Evolutionary conservation across 2,888 invertebrate genomes (phyloP).

Genomic region (Sesamia inferens): DNA sequence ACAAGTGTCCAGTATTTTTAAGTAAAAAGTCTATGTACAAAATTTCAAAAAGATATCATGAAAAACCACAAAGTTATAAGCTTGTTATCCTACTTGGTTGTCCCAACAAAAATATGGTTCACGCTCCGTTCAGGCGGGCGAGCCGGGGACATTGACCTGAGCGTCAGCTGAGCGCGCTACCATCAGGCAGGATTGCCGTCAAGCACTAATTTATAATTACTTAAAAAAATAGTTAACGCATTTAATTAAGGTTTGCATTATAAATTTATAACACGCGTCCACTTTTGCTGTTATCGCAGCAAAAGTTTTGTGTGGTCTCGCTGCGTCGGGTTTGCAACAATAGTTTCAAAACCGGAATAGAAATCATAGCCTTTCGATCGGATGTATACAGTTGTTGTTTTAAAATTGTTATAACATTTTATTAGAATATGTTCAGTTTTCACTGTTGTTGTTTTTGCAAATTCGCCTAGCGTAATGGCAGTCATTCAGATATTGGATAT

Average conservation of each 20-base stretch:
- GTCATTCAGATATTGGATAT: too few relatives aligned
- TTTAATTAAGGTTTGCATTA: background rate
- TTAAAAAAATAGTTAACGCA: background rate
- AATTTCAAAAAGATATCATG: too few relatives aligned
- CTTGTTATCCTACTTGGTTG: too few relatives aligned
- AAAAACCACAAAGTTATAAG: too few relatives aligned
- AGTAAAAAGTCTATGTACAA: too few relatives aligned
- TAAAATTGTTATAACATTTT: slow-evolving; percentile 40
- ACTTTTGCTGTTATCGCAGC: slow-evolving; percentile 24
- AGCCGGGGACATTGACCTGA: too few relatives aligned
- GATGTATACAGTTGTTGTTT: slow-evolving; percentile 38
- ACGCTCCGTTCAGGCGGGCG: too few relatives aligned
- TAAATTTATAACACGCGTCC: background rate
- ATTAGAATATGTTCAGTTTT: slow-evolving; percentile 19
- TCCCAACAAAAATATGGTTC: too few relatives aligned
- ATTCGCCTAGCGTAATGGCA: background rate
- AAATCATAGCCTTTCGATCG: slow-evolving; percentile 40
- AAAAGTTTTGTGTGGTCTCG: slow-evolving; percentile 37
- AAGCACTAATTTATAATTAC: too few relatives aligned
- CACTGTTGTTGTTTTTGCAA: background rate
- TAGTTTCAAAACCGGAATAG: slow-evolving; percentile 47
- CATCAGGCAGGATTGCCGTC: too few relatives aligned
- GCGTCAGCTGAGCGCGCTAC: too few relatives aligned
- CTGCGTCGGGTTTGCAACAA: slow-evolving; percentile 44
- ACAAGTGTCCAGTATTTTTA: too few relatives aligned